These are phyloP conservation scores for Verasper variegatus DNA, from an alignment of 2,113 vertebrate genomes.

Conservation along the genomic window DNA sequence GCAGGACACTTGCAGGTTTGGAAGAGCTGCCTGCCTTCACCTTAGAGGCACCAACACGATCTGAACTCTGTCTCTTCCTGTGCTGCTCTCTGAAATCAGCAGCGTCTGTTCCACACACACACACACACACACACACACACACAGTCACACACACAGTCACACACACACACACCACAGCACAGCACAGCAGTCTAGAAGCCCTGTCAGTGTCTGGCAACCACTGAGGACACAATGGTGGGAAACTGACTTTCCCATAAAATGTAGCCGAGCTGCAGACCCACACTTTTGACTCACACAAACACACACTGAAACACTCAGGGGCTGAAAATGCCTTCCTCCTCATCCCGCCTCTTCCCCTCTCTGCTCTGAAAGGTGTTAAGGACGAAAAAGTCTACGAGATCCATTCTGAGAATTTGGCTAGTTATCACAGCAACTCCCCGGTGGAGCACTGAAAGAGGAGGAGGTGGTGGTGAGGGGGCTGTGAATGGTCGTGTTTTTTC, in stretches of 20 bases:
- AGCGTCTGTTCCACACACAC: conserved; percentile 54
- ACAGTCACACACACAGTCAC: conserved; percentile 26
- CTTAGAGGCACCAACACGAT: conserved; percentile 51
- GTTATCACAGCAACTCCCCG: conserved; percentile 82
- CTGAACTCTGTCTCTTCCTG: conserved; percentile 70
- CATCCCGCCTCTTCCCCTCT: conserved; percentile 73
- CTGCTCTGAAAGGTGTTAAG: conserved; percentile 75
- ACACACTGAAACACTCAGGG: conserved; percentile 73
- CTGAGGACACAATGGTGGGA: conserved; percentile 80
- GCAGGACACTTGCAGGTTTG: conserved; percentile 18
- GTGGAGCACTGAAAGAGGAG: conserved; percentile 41
- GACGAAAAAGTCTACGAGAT: conserved; percentile 74
- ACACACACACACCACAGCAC: conserved; percentile 44
- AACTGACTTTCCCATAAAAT: conserved; percentile 78
- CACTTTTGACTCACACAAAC: conserved; percentile 70
- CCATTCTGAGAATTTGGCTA: conserved; percentile 83
- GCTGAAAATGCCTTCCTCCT: conserved; percentile 71
- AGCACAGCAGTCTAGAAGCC: conserved; percentile 55
- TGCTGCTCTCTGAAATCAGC: conserved; percentile 62
- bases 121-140: conserved; percentile 27
- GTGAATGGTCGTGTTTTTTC: conserved; percentile 77
- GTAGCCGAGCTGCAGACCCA: conserved; percentile 66
- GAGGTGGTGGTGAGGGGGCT: conserved; percentile 56
- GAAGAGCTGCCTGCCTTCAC: conserved; percentile 43
- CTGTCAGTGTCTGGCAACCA: conserved; percentile 87